phyloP scores from a whole-genome alignment of 2,888 invertebrate species.

The Cantharis lateralis region DNA sequence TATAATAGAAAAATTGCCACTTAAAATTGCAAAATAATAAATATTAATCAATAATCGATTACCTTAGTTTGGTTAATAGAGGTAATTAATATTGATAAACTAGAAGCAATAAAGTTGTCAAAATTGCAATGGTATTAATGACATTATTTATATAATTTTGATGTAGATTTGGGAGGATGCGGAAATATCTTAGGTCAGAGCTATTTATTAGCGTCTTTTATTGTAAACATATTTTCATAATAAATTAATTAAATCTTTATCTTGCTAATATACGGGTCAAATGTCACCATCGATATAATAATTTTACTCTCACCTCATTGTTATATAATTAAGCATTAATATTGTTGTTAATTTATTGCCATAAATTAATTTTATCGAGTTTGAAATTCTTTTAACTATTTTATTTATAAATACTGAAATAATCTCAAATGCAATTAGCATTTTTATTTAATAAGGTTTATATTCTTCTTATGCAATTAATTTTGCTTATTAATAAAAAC shows the following conservation, averaged over 20 bases:
- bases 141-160: not conserved
- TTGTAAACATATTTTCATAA: not conserved
- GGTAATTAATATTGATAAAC: not conserved
- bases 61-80: not conserved
- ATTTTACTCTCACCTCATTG: not conserved
- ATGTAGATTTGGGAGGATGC: not conserved
- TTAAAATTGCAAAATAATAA: not conserved
- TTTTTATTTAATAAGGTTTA: not conserved
- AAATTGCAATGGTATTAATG: not conserved
- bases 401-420: not conserved
- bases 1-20: not conserved
- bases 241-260: not conserved
- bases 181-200: not conserved
- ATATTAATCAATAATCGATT: not conserved
- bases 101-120: not conserved
- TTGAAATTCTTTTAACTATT: not conserved
- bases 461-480: not conserved
- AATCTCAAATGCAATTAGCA: not conserved
- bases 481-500: not conserved
- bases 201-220: not conserved
- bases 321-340: slow-evolving; percentile 1
- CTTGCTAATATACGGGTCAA: not conserved
- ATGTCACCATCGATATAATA: not conserved
- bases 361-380: not conserved
- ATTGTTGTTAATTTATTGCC: not conserved